These are phyloP conservation scores for Lepidurus packardi DNA, from an alignment of 1,140 invertebrate species.

Conservation along the genomic window DNA sequence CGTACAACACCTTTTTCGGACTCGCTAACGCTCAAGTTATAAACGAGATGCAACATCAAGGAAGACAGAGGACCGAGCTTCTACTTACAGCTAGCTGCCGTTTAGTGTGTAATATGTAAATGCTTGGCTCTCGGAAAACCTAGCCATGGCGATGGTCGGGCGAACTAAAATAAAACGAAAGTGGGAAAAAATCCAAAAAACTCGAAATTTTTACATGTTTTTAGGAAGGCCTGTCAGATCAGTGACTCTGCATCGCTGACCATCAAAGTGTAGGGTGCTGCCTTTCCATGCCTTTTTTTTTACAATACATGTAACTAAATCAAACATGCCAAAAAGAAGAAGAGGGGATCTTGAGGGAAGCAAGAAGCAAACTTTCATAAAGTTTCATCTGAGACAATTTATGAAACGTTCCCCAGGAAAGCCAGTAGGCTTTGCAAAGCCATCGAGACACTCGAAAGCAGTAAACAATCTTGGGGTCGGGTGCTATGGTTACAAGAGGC, in stretches of 20 bases:
- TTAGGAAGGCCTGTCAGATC: too few species aligned
- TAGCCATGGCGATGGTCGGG: too few species aligned
- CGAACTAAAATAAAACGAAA: too few species aligned
- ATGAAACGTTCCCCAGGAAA: background rate
- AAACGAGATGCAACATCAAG: slow-evolving; percentile 14
- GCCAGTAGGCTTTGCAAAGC: background rate
- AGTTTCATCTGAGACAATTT: background rate
- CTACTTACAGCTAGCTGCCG: background rate
- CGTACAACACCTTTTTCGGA: slow-evolving; percentile 21
- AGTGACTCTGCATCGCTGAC: too few species aligned
- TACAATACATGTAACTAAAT: too few species aligned
- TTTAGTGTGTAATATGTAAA: background rate
- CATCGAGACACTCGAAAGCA: background rate
- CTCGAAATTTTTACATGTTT: too few species aligned
- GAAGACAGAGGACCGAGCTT: background rate
- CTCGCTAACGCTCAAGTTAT: background rate
- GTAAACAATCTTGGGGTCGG: slow-evolving; percentile 9
- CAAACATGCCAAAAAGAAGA: too few species aligned
- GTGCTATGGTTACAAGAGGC: background rate
- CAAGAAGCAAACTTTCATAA: background rate
- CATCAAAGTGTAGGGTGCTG: too few species aligned
- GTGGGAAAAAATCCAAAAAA: too few species aligned
- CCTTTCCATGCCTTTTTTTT: too few species aligned
- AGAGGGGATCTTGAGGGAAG: too few species aligned
- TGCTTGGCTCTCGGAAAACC: too few species aligned